Percentiles rank a stretch among this genome's conserved stretches.
These are phyloP conservation scores for Mythimna albipuncta DNA, from an alignment of 2,888 invertebrate species.

Conservation along the genomic window DNA sequence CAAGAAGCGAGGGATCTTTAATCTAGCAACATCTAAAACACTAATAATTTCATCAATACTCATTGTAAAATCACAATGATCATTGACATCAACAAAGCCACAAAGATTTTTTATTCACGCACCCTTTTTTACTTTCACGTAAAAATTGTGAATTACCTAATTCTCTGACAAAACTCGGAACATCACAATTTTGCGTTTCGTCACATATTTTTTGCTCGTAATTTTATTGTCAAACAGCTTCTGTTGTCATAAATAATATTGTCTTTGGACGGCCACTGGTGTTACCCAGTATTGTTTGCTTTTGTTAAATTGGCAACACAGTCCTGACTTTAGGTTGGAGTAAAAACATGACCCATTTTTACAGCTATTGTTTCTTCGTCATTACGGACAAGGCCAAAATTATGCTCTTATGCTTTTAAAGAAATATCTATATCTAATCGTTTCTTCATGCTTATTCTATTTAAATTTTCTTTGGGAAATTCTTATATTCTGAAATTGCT, in stretches of 20 bases:
- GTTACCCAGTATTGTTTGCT: constrained; percentile 82
- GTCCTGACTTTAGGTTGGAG: constrained; percentile 48
- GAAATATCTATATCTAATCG: too few relatives aligned
- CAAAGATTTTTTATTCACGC: constrained; percentile 55
- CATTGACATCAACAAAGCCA: constrained; percentile 26
- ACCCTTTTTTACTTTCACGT: constrained; percentile 61
- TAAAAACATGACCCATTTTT: constrained; percentile 81
- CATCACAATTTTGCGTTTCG: constrained; percentile 62
- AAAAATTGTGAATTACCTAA: constrained; percentile 55
- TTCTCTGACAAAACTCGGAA: constrained; percentile 52
- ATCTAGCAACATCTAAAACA: background rate
- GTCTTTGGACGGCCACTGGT: constrained; percentile 84
- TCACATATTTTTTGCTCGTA: constrained; percentile 72
- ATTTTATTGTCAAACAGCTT: constrained; percentile 80
- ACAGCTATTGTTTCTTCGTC: constrained; percentile 66
- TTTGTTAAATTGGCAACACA: constrained; percentile 80
- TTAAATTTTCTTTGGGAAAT: background rate
- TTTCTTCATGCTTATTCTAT: background rate
- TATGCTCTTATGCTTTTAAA: constrained; percentile 43
- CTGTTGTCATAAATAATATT: constrained; percentile 85
- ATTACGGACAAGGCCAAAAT: constrained; percentile 65
- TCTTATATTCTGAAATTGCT: background rate
- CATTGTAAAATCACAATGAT: constrained; percentile 31
- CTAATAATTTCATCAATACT: constrained; percentile 19
- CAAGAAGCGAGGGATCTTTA: background rate